phyloP scores from a whole-genome alignment of 92 coral and sea anemone genomes.

The Phenganax marumi region DNA sequence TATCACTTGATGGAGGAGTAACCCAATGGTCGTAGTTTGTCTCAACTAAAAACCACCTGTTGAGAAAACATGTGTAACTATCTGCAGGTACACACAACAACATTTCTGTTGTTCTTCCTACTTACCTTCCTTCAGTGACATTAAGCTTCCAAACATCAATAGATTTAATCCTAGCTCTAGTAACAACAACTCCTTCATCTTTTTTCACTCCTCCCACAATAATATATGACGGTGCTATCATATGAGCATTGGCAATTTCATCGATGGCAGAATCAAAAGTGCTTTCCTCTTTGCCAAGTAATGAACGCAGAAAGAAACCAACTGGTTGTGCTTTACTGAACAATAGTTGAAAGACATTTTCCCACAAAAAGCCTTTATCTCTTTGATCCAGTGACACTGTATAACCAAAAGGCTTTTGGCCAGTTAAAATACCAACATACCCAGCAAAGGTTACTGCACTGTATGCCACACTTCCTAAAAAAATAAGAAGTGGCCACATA shows the following conservation, averaged over 20 bases:
- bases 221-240: slow-evolving; percentile 69
- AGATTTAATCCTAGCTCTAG: slow-evolving; percentile 57
- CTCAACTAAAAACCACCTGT: slow-evolving; percentile 90
- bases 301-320: slow-evolving; percentile 63
- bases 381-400: slow-evolving; percentile 78
- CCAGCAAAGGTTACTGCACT: slow-evolving; percentile 84
- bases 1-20: slow-evolving; percentile 80
- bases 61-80: not conserved
- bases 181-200: slow-evolving; percentile 79
- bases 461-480: slow-evolving; percentile 71
- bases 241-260: slow-evolving; percentile 48
- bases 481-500: not conserved
- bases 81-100: too few relatives aligned
- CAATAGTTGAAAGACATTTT: slow-evolving; percentile 71
- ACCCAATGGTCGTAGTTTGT: slow-evolving; percentile 96
- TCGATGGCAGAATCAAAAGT: slow-evolving; percentile 63
- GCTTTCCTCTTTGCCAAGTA: slow-evolving; percentile 62
- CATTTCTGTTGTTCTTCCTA: not conserved
- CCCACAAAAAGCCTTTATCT: slow-evolving; percentile 72
- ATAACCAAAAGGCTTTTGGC: slow-evolving; percentile 68
- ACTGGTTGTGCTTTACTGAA: slow-evolving; percentile 71
- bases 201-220: slow-evolving; percentile 75
- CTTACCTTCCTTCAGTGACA: slow-evolving; percentile 42
- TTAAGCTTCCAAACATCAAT: slow-evolving; percentile 73
- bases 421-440: slow-evolving; percentile 76